These are phyloP conservation scores for Drosophila kanekoi DNA, from an alignment of 2,888 invertebrate species.

Conservation along the genomic window DNA sequence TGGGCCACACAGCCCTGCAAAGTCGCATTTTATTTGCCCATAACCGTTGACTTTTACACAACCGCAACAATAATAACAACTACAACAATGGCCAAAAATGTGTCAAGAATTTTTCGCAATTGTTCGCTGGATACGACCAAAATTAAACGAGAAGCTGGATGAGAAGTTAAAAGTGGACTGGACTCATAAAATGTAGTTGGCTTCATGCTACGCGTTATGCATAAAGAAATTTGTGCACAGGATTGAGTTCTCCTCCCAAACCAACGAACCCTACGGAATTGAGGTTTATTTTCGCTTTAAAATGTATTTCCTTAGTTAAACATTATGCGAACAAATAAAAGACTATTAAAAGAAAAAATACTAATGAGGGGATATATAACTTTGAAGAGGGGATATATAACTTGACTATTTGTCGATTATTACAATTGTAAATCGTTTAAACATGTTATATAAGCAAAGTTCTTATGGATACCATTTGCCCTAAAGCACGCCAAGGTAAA, in stretches of 20 bases:
- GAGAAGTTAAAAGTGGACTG: slow-evolving; percentile 32
- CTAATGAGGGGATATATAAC: too few relatives aligned
- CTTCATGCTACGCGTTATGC: slow-evolving; percentile 32
- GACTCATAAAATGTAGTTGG: slow-evolving; percentile 30
- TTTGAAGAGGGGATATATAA: too few relatives aligned
- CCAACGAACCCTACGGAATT: neutral
- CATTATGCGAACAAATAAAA: too few relatives aligned
- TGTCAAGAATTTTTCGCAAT: slow-evolving; percentile 62
- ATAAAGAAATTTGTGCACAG: slow-evolving; percentile 20
- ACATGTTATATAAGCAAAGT: too few relatives aligned
- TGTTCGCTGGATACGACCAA: slow-evolving; percentile 18
- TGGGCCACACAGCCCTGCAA: neutral
- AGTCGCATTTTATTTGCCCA: slow-evolving; percentile 65
- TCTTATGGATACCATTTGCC: too few relatives aligned
- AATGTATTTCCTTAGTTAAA: too few relatives aligned
- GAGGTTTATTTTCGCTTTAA: too few relatives aligned
- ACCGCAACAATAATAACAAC: slow-evolving; percentile 46
- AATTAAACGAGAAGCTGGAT: neutral
- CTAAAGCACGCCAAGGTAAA: neutral
- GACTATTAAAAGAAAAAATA: too few relatives aligned
- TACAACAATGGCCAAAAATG: slow-evolving; percentile 48
- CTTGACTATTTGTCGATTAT: too few relatives aligned
- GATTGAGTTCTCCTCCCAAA: neutral
- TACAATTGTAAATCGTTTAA: too few relatives aligned
- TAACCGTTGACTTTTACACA: slow-evolving; percentile 72